Percentiles rank a stretch among this genome's conserved stretches.
Conservation (phyloP, 2,113 vertebrate species). For the Cavia porcellus region DNA sequence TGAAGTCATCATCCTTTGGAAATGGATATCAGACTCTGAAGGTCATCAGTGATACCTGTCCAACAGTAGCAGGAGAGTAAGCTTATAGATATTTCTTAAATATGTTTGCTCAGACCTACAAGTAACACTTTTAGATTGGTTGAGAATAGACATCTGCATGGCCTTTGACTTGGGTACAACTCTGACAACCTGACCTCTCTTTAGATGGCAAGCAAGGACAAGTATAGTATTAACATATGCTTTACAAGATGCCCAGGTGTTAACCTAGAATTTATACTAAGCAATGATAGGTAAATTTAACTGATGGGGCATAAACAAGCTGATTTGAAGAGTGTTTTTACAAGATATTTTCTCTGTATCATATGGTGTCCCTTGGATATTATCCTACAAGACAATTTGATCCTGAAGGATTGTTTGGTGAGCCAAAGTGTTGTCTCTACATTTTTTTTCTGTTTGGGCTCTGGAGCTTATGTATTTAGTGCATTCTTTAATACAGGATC, state of each 20-base stretch:
- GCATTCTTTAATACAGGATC: slow-evolving; percentile 35
- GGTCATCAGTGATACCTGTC: slow-evolving; percentile 31
- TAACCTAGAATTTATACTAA: slow-evolving; percentile 20
- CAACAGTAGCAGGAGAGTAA: slow-evolving; percentile 20
- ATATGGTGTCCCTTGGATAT: background rate
- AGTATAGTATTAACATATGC: background rate
- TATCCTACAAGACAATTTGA: slow-evolving; percentile 1
- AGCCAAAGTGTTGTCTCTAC: slow-evolving; percentile 17
- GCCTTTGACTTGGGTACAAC: background rate
- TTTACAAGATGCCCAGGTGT: background rate
- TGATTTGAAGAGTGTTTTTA: background rate
- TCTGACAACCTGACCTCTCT: background rate
- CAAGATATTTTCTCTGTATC: slow-evolving; percentile 23
- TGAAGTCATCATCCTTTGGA: slow-evolving; percentile 68
- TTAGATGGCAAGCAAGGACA: background rate
- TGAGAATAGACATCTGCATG: background rate
- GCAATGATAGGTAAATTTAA: background rate
- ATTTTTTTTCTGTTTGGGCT: slow-evolving; percentile 5
- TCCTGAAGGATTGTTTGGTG: slow-evolving; percentile 13
- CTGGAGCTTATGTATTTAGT: background rate
- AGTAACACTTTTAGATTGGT: background rate
- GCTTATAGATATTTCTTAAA: slow-evolving; percentile 35
- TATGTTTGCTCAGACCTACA: background rate
- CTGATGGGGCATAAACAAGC: background rate
- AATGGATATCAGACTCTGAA: slow-evolving; percentile 62